Evolutionary conservation across 2,113 vertebrate genomes (phyloP), one percentile per base, ranked within the genome.

Genomic region (Orcinus orca): DNA sequence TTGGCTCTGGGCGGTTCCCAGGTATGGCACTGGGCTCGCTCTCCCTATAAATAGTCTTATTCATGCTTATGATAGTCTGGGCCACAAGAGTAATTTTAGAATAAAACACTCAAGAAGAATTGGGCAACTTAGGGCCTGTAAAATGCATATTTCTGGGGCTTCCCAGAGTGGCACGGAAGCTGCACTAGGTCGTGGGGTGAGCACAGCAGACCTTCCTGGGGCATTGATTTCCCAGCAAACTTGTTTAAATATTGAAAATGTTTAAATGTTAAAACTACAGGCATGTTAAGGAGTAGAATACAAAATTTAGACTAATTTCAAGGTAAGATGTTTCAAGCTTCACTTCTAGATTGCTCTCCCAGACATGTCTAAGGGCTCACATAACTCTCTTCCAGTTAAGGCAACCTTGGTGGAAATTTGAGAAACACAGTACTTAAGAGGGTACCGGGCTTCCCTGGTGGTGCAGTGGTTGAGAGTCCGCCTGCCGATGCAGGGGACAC

Each of bases 151-250:
- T 88, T 84, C 82, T 13, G 20, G 62, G n/a, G n/a, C 67, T 47
- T 76, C 60, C 21, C 6, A 12, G 11, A 73, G 53, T 67, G 33
- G 25, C 1, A 0, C 0, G 0, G 17, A 25, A 12, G 63, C 41
- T 33, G 23, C 18, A 12, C 26, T 1, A 33, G 36, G 21, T 41
- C 31, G 11, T 18, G 25, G 71, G 13, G 33, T 41, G 41, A 36
- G 8, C 21, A 70, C 20, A 44, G 62, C 1, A 0, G 23, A 6
- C n/a, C 63, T 55, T 80, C n/a, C 44, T 44, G 5, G 5, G 41
- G 53, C 81, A 8, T 8, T 7, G 25, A 25, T 15, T 58, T 80
- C 47, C 53, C 44, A 86, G 62, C 1, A 58, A 8, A 76, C 31
- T 21, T 18, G 44, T 53, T 18, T 18, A 53, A 53, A 53, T 6